Evolutionary conservation across 2,888 invertebrate species (phyloP).

Genomic region (Lordiphosa andalusiaca): DNA sequence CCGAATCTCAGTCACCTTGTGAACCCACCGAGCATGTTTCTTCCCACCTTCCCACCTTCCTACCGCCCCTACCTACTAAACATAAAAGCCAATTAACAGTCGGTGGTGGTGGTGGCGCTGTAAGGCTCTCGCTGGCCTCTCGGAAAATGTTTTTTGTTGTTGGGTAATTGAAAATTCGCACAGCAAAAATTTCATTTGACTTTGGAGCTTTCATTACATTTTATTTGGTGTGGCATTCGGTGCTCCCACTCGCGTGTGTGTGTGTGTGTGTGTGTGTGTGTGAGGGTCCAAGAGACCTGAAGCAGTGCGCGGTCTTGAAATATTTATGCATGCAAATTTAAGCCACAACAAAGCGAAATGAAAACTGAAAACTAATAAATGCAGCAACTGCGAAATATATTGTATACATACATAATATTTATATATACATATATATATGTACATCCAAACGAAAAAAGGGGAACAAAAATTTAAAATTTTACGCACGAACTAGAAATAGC

Average conservation of each 20-base stretch:
- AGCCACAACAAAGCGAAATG: constrained; percentile 35
- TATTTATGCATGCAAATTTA: constrained; percentile 67
- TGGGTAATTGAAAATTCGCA: constrained; percentile 53
- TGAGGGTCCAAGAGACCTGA: constrained; percentile 33
- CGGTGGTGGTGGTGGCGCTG: not conserved
- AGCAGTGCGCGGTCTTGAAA: constrained; percentile 45
- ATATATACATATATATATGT: too few species aligned
- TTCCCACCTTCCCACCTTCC: too few species aligned
- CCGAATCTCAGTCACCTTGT: not conserved
- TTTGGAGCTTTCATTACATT: constrained; percentile 53
- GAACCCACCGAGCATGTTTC: too few species aligned
- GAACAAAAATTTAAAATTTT: too few species aligned
- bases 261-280: not conserved
- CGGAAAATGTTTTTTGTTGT: constrained; percentile 1
- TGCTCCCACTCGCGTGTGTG: too few species aligned
- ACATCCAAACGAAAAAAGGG: too few species aligned
- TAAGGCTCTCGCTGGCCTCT: not conserved
- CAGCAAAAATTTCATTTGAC: constrained; percentile 52
- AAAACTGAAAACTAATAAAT: constrained; percentile 18
- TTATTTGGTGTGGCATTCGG: constrained; percentile 39
- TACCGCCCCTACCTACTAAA: constrained; percentile 3
- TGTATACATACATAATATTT: too few species aligned
- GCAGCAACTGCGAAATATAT: too few species aligned
- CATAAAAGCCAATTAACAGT: constrained; percentile 6
- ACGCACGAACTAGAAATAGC: too few species aligned